Evolutionary conservation across 2,113 vertebrate species (phyloP).

Genomic region (Rattus rattus): DNA sequence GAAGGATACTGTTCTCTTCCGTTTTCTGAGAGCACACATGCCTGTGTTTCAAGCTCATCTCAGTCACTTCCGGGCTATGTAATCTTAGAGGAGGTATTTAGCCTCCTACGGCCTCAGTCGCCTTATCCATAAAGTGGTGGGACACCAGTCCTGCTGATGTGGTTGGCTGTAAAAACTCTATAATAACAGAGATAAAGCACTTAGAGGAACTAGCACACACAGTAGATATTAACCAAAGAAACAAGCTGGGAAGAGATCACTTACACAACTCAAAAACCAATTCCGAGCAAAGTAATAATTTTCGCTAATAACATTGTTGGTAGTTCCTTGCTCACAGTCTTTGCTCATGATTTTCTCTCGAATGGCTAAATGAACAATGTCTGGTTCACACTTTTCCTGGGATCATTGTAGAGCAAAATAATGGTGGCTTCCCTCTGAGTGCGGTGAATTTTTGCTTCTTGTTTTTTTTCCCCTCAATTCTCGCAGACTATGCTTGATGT

Average conservation of each 20-base stretch:
- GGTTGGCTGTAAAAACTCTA: not conserved
- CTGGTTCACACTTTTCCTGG: not conserved
- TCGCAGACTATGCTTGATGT: conserved; percentile 3
- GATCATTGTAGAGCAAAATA: not conserved
- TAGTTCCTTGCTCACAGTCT: not conserved
- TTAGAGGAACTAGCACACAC: not conserved
- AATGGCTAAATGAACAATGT: not conserved
- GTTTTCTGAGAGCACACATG: not conserved
- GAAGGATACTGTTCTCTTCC: not conserved
- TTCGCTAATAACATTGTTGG: not conserved
- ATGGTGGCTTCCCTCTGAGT: not conserved
- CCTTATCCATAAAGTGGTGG: not conserved
- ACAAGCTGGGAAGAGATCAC: not conserved
- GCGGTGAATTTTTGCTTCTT: conserved; percentile 46
- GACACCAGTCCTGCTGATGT: not conserved
- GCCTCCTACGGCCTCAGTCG: not conserved
- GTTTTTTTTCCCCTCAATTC: not conserved
- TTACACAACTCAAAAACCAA: not conserved
- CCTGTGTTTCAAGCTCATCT: not conserved
- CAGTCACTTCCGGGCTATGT: not conserved
- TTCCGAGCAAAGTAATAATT: not conserved
- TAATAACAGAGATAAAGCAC: not conserved
- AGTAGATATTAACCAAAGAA: not conserved
- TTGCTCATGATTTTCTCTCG: not conserved
- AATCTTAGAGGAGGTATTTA: not conserved